These are phyloP conservation scores for Onychorhynchus coronatus DNA, from an alignment of 2,113 vertebrate genomes.

Conservation along the genomic window DNA sequence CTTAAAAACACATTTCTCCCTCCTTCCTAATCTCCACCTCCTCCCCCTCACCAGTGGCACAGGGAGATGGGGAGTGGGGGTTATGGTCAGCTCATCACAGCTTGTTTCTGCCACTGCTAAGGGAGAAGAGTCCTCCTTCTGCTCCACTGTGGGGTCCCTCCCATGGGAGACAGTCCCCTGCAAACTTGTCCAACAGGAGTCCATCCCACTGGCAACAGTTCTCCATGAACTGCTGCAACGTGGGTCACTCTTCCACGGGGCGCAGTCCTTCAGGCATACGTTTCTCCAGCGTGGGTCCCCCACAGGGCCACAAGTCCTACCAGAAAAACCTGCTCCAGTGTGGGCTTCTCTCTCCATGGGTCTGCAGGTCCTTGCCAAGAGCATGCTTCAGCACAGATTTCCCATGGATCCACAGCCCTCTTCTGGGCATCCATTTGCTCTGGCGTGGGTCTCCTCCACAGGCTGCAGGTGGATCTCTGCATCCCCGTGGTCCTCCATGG, in stretches of 20 bases:
- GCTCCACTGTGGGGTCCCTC: background rate
- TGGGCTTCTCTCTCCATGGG: background rate
- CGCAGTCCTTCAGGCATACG: background rate
- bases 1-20: background rate
- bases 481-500: background rate
- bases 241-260: background rate
- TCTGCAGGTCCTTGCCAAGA: background rate
- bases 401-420: background rate
- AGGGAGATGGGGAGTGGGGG: background rate
- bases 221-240: background rate
- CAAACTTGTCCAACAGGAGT: background rate
- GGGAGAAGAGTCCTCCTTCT: background rate
- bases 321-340: background rate
- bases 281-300: accelerated
- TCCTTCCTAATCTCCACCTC: background rate
- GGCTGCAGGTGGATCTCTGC: background rate
- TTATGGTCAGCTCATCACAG: background rate
- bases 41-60: background rate
- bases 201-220: too few species aligned
- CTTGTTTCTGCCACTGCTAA: background rate
- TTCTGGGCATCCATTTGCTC: background rate
- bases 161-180: background rate
- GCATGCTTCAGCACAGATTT: background rate
- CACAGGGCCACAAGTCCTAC: background rate
- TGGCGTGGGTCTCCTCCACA: accelerated